Evolutionary conservation across 2,113 vertebrate species (phyloP).

Genomic region (Pholis gunnellus): DNA sequence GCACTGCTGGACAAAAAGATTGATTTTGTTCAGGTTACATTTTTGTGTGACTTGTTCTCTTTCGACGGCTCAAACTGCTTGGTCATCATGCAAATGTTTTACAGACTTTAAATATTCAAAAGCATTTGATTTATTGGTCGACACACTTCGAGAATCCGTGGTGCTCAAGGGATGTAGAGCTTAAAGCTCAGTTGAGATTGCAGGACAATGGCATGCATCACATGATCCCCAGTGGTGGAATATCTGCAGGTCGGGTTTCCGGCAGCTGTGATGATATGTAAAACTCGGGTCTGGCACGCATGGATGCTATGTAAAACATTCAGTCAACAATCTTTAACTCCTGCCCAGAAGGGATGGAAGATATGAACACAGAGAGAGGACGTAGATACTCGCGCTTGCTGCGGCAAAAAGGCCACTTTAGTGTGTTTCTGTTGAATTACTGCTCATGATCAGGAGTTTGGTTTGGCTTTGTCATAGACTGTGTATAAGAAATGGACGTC

Average conservation of each 20-base stretch:
- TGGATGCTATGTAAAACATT: slow-evolving; percentile 43
- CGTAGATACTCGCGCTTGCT: slow-evolving; percentile 12
- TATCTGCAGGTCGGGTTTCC: slow-evolving; percentile 35
- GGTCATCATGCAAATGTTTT: background rate
- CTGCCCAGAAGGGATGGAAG: background rate
- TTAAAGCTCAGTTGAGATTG: background rate
- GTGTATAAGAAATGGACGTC: background rate
- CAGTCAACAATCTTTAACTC: background rate
- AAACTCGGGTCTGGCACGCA: slow-evolving; percentile 18
- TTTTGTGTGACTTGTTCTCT: rapidly evolving
- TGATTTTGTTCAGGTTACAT: slow-evolving; percentile 20
- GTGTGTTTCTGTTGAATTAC: background rate
- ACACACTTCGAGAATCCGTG: background rate
- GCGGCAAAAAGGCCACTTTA: background rate
- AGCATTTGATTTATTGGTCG: background rate
- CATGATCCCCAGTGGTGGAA: background rate
- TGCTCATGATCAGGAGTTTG: background rate
- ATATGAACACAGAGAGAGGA: slow-evolving; percentile 9
- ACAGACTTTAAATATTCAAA: slow-evolving; percentile 6
- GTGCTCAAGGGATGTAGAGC: background rate
- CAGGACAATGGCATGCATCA: background rate
- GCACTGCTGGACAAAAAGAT: slow-evolving; percentile 28
- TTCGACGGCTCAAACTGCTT: background rate
- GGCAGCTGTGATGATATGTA: slow-evolving; percentile 33
- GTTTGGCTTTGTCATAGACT: background rate